Evolutionary conservation across 2,797 vertebrate genomes (phyloP).

Genomic region (Myotis myotis): DNA sequence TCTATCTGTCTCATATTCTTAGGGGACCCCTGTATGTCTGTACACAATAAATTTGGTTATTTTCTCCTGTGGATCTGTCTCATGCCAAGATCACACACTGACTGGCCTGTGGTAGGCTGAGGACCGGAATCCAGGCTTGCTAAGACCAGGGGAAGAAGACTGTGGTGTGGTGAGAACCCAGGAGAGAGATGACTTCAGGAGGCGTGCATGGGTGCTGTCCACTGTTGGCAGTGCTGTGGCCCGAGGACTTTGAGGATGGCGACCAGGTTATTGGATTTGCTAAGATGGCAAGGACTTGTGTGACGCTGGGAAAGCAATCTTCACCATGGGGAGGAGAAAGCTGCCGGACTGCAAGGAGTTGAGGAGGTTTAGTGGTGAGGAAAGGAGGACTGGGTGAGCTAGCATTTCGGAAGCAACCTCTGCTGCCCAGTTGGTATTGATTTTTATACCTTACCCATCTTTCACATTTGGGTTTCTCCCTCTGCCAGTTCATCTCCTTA

Average conservation of each 20-base stretch:
- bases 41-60: too few species aligned
- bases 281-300: not conserved
- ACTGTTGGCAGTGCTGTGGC: not conserved
- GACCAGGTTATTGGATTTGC: not conserved
- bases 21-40: not conserved
- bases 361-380: not conserved
- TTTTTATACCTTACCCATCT: not conserved
- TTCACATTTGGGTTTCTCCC: not conserved
- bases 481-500: not conserved
- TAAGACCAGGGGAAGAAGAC: not conserved
- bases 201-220: not conserved
- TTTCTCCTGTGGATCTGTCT: not conserved
- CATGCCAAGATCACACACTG: not conserved
- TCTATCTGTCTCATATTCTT: not conserved
- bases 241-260: not conserved
- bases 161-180: not conserved
- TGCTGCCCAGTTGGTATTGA: not conserved
- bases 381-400: not conserved
- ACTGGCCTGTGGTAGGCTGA: not conserved
- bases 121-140: not conserved
- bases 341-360: not conserved
- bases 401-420: not conserved
- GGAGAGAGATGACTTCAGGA: not conserved
- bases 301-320: not conserved
- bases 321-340: not conserved